A percentile compares a stretch with the other conserved stretches of the same genome.
phyloP scores from a whole-genome alignment of 2,888 invertebrate genomes.

The Frankliniella intonsa region DNA sequence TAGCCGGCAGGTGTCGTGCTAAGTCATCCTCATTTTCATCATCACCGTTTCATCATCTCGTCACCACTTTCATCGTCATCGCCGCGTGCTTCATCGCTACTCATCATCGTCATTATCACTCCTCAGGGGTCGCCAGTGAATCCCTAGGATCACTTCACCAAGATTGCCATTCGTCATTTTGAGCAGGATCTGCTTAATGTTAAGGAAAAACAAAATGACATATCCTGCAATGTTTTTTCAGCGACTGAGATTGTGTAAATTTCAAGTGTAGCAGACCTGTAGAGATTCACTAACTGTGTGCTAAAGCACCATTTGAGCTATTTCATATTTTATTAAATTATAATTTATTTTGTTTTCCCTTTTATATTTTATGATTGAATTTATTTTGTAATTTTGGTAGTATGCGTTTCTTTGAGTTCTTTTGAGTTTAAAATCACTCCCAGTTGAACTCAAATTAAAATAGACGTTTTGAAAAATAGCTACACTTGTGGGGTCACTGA shows the following conservation, averaged over 20 bases:
- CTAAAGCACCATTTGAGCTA: slow-evolving; percentile 3
- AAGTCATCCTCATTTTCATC: slow-evolving; percentile 34
- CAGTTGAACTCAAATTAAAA: not conserved
- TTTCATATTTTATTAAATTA: slow-evolving; percentile 23
- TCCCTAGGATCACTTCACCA: slow-evolving; percentile 11
- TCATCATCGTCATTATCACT: not conserved
- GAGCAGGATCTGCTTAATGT: slow-evolving; percentile 13
- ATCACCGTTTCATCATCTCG: not conserved
- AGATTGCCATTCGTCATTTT: not conserved
- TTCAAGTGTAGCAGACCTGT: slow-evolving; percentile 22
- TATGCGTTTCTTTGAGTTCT: slow-evolving; percentile 19
- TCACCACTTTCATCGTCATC: not conserved
- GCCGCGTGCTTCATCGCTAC: too few relatives aligned
- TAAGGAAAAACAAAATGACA: not conserved
- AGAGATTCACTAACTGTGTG: slow-evolving; percentile 23
- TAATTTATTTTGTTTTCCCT: slow-evolving; percentile 24
- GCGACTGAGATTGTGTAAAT: slow-evolving; percentile 22
- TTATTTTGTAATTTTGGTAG: slow-evolving; percentile 25
- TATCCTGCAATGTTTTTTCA: not conserved
- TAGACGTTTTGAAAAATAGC: not conserved
- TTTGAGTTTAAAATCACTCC: slow-evolving; percentile 11
- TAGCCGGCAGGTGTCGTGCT: slow-evolving; percentile 50
- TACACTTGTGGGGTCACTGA: slow-evolving; percentile 22
- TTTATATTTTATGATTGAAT: slow-evolving; percentile 24
- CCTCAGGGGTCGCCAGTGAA: not conserved